Evolutionary conservation across 2,797 vertebrate species (phyloP).

Genomic region (Allobates femoralis): DNA sequence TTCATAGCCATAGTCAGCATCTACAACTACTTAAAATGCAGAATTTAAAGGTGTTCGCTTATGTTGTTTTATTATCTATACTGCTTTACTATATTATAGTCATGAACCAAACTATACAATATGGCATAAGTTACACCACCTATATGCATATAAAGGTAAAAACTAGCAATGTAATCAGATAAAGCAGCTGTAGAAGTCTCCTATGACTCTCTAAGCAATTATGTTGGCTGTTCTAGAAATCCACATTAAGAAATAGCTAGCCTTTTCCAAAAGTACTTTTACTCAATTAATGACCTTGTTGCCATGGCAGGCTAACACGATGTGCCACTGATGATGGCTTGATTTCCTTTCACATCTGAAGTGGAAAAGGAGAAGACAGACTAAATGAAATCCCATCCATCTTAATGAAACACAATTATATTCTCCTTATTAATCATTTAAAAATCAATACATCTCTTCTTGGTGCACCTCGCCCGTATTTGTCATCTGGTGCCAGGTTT

Average conservation of each 20-base stretch:
- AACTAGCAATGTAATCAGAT: slow-evolving; percentile 12
- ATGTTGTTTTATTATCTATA: too few species aligned
- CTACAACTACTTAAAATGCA: too few species aligned
- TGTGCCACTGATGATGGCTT: slow-evolving; percentile 88
- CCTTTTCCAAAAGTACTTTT: slow-evolving; percentile 78
- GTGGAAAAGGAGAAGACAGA: slow-evolving; percentile 96
- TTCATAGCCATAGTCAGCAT: too few species aligned
- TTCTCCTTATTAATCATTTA: slow-evolving; percentile 99
- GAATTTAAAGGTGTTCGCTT: too few species aligned
- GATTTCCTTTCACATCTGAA: slow-evolving; percentile 94
- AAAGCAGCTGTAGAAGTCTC: slow-evolving; percentile 3
- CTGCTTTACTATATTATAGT: too few species aligned
- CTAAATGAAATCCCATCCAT: slow-evolving; percentile 99
- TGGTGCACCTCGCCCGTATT: slow-evolving; percentile 92
- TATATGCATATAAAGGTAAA: background rate
- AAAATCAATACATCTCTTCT: slow-evolving; percentile 99
- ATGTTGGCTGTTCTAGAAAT: slow-evolving; percentile 68
- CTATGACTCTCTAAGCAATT: slow-evolving; percentile 57
- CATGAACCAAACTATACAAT: background rate
- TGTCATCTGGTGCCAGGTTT: slow-evolving; percentile 90
- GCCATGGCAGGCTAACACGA: slow-evolving; percentile 92
- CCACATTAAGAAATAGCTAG: slow-evolving; percentile 71
- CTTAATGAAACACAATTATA: slow-evolving; percentile 99
- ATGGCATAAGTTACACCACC: background rate
- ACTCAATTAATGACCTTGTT: slow-evolving; percentile 89